phyloP scores from a whole-genome alignment of 2,888 invertebrate genomes.

The Lasioglossum morio region DNA sequence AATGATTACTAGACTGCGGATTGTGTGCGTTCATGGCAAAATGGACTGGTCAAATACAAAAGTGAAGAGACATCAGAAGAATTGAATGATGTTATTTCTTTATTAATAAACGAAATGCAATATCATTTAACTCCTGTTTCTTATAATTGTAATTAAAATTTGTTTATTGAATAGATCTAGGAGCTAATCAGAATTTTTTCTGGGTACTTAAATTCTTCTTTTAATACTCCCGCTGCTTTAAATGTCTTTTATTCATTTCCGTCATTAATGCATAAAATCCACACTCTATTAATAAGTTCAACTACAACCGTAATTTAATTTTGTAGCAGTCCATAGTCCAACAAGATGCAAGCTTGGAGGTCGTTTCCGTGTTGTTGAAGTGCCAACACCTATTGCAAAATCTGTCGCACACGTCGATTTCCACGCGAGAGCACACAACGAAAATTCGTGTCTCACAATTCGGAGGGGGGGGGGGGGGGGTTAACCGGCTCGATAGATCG shows the following conservation, averaged over 20 bases:
- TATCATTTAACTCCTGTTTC: no score
- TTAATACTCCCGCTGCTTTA: no score
- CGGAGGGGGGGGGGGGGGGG: neutral
- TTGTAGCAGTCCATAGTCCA: no score
- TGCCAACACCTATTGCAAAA: neutral
- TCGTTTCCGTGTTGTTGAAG: neutral
- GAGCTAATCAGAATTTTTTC: no score
- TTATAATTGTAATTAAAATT: no score
- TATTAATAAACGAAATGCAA: no score
- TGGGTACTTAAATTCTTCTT: no score
- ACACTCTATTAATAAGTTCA: neutral
- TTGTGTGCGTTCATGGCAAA: neutral
- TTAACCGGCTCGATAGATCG: neutral
- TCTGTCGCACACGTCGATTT: neutral
- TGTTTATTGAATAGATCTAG: neutral
- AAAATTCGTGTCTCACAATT: neutral
- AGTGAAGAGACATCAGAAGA: neutral
- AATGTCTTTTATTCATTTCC: no score
- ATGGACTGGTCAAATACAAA: neutral
- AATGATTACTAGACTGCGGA: slow-evolving; percentile 12
- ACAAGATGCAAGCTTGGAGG: no score
- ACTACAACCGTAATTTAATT: no score
- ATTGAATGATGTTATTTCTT: neutral
- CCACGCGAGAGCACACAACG: neutral
- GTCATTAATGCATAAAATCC: neutral